A percentile compares a stretch with the other conserved stretches of the same genome.
These are phyloP conservation scores for Misgurnus anguillicaudatus DNA, from an alignment of 2,113 vertebrate genomes.

Conservation along the genomic window DNA sequence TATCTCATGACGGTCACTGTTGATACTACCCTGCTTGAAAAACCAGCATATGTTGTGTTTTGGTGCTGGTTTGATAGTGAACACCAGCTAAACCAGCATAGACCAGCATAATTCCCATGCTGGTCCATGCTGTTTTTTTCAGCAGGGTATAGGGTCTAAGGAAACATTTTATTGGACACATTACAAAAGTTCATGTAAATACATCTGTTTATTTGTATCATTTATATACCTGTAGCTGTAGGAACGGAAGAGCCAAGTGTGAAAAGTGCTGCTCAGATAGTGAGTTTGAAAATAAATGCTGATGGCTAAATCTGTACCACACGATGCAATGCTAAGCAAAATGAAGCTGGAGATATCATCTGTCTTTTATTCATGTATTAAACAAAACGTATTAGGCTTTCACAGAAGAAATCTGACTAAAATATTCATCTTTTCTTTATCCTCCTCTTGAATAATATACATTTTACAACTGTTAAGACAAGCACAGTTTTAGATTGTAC, in stretches of 20 bases:
- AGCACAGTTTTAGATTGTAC: conserved; percentile 58
- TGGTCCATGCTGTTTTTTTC: too few relatives aligned
- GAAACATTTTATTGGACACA: conserved; percentile 29
- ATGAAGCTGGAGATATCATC: conserved; percentile 71
- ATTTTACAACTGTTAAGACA: conserved; percentile 61
- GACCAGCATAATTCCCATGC: too few relatives aligned
- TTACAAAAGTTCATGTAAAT: conserved; percentile 39
- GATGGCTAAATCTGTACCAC: conserved; percentile 19
- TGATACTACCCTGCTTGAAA: too few relatives aligned
- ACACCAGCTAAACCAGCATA: too few relatives aligned
- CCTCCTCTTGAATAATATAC: conserved; percentile 52
- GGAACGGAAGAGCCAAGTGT: conserved; percentile 4
- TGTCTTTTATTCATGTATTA: conserved; percentile 82
- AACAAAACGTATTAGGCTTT: conserved; percentile 39
- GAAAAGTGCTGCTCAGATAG: conserved; percentile 34
- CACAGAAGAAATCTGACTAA: conserved; percentile 37
- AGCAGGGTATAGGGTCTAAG: conserved; percentile 11
- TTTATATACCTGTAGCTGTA: conserved; percentile 31
- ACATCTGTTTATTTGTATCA: conserved; percentile 41
- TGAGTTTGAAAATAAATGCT: not conserved
- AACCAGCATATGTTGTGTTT: too few relatives aligned
- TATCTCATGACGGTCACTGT: not conserved
- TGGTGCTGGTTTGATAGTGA: too few relatives aligned
- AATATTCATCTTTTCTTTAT: conserved; percentile 36
- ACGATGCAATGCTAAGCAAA: not conserved